These are phyloP conservation scores for Drosophila flavopinicola DNA, from an alignment of 2,888 invertebrate species.

Conservation along the genomic window DNA sequence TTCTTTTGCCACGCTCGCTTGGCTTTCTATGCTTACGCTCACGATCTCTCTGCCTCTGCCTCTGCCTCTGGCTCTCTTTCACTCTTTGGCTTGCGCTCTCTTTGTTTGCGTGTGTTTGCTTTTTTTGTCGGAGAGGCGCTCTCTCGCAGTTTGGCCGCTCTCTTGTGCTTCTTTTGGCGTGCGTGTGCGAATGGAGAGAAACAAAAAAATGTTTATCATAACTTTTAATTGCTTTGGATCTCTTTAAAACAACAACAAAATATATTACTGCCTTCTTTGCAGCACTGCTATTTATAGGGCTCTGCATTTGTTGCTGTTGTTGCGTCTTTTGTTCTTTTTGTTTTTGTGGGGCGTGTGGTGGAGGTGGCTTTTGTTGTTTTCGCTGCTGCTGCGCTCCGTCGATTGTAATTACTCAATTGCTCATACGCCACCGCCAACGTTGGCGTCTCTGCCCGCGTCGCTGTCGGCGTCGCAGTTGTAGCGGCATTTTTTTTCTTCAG, in stretches of 20 bases:
- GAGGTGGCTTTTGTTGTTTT: constrained; percentile 31
- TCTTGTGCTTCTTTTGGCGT: constrained; percentile 14
- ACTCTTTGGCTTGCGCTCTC: too few relatives aligned
- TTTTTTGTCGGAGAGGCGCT: constrained; percentile 14
- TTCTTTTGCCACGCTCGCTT: constrained; percentile 61
- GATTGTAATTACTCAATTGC: constrained; percentile 77
- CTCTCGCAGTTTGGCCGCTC: neutral
- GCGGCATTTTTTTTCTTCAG: constrained; percentile 35
- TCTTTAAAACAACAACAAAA: constrained; percentile 54
- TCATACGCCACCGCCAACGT: constrained; percentile 64
- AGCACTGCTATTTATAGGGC: constrained; percentile 58
- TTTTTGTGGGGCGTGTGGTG: constrained; percentile 16
- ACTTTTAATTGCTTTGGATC: constrained; percentile 71
- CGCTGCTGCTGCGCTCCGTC: constrained; percentile 43
- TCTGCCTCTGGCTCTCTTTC: constrained; percentile 3
- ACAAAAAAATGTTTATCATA: constrained; percentile 72
- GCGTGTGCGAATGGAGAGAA: constrained; percentile 33
- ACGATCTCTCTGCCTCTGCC: constrained; percentile 22
- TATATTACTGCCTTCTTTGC: constrained; percentile 38
- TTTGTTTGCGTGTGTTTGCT: constrained; percentile 17
- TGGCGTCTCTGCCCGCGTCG: too few relatives aligned
- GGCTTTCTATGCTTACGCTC: constrained; percentile 59
- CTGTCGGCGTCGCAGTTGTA: constrained; percentile 33
- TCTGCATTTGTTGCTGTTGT: constrained; percentile 56
- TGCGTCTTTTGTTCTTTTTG: constrained; percentile 20